A percentile compares a stretch with the other conserved stretches of the same genome.
Evolutionary conservation across 2,797 vertebrate genomes (phyloP).

Genomic region (Podarcis siculus): DNA sequence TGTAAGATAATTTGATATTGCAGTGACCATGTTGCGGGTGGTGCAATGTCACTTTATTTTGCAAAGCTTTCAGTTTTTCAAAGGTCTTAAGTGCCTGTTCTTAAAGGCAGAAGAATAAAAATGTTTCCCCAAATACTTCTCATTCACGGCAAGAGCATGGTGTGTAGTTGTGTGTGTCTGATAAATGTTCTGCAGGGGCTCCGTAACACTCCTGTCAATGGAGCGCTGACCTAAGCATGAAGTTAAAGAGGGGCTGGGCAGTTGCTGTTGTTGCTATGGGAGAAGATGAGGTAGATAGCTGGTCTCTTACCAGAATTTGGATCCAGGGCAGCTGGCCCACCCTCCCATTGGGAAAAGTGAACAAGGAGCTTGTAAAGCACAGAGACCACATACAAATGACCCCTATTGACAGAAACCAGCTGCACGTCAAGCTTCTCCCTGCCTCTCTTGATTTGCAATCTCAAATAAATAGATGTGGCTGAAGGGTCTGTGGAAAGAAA

Average conservation of each 20-base stretch:
- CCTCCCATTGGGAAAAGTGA: constrained; percentile 84
- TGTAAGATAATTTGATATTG: background rate
- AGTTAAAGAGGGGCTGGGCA: constrained; percentile 31
- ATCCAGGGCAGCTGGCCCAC: constrained; percentile 86
- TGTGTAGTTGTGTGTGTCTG: fast-evolving
- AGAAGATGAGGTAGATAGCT: constrained; percentile 76
- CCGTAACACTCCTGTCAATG: background rate
- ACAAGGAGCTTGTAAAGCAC: constrained; percentile 88
- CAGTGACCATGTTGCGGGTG: background rate
- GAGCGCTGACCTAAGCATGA: constrained; percentile 22
- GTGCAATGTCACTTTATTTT: background rate
- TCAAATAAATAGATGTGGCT: constrained; percentile 77
- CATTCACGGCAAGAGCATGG: constrained; percentile 42
- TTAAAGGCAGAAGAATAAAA: constrained; percentile 37
- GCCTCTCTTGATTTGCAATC: constrained; percentile 74
- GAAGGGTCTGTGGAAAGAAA: constrained; percentile 70
- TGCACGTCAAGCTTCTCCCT: constrained; percentile 75
- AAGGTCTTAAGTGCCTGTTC: background rate
- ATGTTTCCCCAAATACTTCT: constrained; percentile 66
- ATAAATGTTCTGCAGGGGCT: background rate
- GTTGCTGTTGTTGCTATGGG: constrained; percentile 44
- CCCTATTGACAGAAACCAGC: constrained; percentile 87
- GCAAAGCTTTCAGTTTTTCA: background rate
- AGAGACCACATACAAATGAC: constrained; percentile 81
- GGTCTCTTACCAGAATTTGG: constrained; percentile 76